Conservation (phyloP, 1,140 invertebrate genomes). For the Aphelenchoides fujianensis region DNA sequence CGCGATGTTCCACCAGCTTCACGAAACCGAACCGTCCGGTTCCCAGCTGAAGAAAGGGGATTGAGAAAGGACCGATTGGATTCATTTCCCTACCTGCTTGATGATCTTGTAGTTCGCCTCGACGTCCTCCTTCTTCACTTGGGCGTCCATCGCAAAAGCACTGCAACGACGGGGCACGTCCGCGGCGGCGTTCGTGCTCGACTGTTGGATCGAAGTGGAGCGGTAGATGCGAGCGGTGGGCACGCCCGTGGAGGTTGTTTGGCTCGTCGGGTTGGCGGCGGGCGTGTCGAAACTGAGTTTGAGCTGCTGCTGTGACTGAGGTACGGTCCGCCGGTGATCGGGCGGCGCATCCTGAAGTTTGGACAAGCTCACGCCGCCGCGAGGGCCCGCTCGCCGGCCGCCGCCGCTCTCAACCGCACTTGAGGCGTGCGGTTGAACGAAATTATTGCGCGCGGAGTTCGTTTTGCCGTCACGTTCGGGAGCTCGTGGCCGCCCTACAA, state of each 20-base stretch:
- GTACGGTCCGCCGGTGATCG: not conserved
- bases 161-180: constrained; percentile 27
- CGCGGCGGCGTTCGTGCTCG: not conserved
- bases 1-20: constrained; percentile 57
- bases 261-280: not conserved
- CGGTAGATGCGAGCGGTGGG: constrained; percentile 16
- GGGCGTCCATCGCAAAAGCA: constrained; percentile 45
- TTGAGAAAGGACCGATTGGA: constrained; percentile 3
- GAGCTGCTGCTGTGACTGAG: not conserved
- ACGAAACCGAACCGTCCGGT: constrained; percentile 57
- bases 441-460: not conserved
- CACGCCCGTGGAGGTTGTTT: constrained; percentile 6
- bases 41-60: constrained; percentile 46
- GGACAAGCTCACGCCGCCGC: not conserved
- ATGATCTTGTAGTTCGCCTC: constrained; percentile 45
- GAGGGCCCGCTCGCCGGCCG: not conserved
- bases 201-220: constrained; percentile 14
- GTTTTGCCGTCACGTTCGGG: not conserved
- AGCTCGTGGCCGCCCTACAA: not conserved
- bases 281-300: constrained; percentile 7
- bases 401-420: not conserved
- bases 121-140: constrained; percentile 50
- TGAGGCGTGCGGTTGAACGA: too few relatives aligned
- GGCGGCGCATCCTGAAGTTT: not conserved
- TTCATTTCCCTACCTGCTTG: constrained; percentile 45